A percentile compares a stretch with the other conserved stretches of the same genome.
phyloP scores from a whole-genome alignment of 2,797 vertebrate species.

The Hippoglossus hippoglossus region DNA sequence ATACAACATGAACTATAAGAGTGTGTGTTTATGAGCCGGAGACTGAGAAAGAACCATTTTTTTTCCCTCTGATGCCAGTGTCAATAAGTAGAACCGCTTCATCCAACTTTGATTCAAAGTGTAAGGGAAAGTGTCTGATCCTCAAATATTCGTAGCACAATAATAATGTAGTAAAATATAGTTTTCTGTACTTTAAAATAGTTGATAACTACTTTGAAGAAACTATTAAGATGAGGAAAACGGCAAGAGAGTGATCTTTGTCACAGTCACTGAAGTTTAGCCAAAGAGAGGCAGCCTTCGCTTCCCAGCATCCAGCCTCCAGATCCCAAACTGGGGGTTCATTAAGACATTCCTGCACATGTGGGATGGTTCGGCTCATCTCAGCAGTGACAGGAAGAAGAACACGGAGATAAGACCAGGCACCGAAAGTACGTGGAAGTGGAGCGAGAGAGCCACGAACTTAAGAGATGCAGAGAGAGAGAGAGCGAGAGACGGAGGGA shows the following conservation, averaged over 20 bases:
- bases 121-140: not conserved
- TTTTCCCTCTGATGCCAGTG: not conserved
- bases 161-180: not conserved
- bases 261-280: conserved; percentile 14
- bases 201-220: conserved; percentile 1
- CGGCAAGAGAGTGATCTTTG: not conserved
- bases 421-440: conserved; percentile 41
- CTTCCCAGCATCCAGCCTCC: conserved; percentile 37
- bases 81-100: not conserved
- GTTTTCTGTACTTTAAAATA: not conserved
- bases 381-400: conserved; percentile 57
- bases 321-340: conserved; percentile 49
- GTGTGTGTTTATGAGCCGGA: not conserved
- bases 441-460: conserved; percentile 5
- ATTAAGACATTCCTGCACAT: conserved; percentile 75
- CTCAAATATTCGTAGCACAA: conserved; percentile 2
- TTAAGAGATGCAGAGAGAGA: conserved; percentile 1
- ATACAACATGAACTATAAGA: not conserved
- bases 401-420: conserved; percentile 59
- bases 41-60: not conserved
- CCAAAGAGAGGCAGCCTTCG: conserved; percentile 25
- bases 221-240: not conserved
- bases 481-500: not conserved
- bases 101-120: not conserved
- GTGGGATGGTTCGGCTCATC: conserved; percentile 65